Percentiles rank a stretch among this genome's conserved stretches.
Conservation (phyloP, 2,888 invertebrate species). For the Ornithoptera alexandrae region DNA sequence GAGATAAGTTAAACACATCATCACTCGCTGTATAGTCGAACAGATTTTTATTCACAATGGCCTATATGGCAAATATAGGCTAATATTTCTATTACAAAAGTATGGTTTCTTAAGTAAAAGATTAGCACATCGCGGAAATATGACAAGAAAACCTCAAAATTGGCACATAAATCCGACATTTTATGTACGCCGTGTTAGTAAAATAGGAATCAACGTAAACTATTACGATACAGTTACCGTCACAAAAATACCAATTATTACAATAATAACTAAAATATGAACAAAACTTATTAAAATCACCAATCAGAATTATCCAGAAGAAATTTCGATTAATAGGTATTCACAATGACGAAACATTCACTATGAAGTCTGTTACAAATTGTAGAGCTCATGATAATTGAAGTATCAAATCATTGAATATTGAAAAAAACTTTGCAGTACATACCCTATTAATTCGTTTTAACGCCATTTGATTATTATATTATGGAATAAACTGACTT, state of each 20-base stretch:
- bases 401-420: conserved; percentile 48
- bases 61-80: conserved; percentile 20
- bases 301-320: conserved; percentile 76
- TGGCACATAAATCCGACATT: conserved; percentile 80
- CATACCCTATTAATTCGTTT: conserved; percentile 98
- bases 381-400: conserved; percentile 62
- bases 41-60: conserved; percentile 15
- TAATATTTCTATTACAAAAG: conserved; percentile 22
- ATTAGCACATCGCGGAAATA: conserved; percentile 54
- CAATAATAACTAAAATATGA: conserved; percentile 32
- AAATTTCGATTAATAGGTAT: conserved; percentile 81
- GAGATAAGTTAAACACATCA: conserved; percentile 66
- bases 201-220: conserved; percentile 68
- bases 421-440: conserved; percentile 61
- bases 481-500: conserved; percentile 87
- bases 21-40: conserved; percentile 59
- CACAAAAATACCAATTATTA: conserved; percentile 32
- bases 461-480: conserved; percentile 93
- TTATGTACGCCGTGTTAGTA: conserved; percentile 80
- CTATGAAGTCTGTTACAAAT: conserved; percentile 71
- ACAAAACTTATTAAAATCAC: conserved; percentile 48
- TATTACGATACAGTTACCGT: conserved; percentile 63
- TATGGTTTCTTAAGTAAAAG: conserved; percentile 33
- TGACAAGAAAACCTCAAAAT: conserved; percentile 75
- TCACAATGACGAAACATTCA: conserved; percentile 84